phyloP scores from a whole-genome alignment of 2,888 invertebrate genomes.

The Caenorhabditis sp. region DNA sequence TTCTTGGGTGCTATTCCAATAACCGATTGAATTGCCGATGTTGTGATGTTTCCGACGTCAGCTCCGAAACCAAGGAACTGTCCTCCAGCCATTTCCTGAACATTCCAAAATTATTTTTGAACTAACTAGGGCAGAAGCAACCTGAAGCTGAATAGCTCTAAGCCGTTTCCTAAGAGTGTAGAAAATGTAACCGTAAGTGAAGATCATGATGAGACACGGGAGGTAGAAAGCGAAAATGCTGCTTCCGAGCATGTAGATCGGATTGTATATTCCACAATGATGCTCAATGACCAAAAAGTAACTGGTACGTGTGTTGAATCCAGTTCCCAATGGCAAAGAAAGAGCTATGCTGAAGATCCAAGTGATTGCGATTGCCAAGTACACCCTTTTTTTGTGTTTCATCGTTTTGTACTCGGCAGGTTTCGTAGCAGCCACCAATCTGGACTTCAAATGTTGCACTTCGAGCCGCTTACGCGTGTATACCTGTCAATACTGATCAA shows the following conservation, averaged over 20 bases:
- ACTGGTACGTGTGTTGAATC: conserved; percentile 72
- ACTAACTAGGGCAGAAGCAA: conserved; percentile 2
- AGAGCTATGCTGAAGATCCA: conserved; percentile 78
- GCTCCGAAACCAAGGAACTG: conserved; percentile 78
- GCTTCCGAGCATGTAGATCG: conserved; percentile 77
- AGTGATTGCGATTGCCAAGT: conserved; percentile 74
- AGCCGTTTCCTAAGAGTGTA: conserved; percentile 79
- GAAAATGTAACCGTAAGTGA: conserved; percentile 80
- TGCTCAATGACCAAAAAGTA: conserved; percentile 72
- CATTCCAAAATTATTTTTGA: too few relatives aligned
- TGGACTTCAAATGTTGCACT: conserved; percentile 37
- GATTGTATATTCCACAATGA: conserved; percentile 78
- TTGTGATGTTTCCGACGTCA: conserved; percentile 77
- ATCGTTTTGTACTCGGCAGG: conserved; percentile 79
- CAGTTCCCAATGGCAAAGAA: conserved; percentile 76
- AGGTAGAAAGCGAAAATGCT: conserved; percentile 80
- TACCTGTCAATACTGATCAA: conserved; percentile 79
- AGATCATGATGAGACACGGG: conserved; percentile 81
- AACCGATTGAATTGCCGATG: conserved; percentile 77
- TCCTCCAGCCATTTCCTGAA: conserved; percentile 78
- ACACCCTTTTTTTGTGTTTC: conserved; percentile 77
- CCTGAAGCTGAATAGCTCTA: conserved; percentile 78
- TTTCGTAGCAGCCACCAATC: conserved; percentile 78
- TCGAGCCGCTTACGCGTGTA: not conserved
- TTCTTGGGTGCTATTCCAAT: conserved; percentile 77